Percentiles rank a stretch among this genome's conserved stretches.
Evolutionary conservation across 2,888 invertebrate genomes (phyloP).

Genomic region (Chymomyza caudatula): DNA sequence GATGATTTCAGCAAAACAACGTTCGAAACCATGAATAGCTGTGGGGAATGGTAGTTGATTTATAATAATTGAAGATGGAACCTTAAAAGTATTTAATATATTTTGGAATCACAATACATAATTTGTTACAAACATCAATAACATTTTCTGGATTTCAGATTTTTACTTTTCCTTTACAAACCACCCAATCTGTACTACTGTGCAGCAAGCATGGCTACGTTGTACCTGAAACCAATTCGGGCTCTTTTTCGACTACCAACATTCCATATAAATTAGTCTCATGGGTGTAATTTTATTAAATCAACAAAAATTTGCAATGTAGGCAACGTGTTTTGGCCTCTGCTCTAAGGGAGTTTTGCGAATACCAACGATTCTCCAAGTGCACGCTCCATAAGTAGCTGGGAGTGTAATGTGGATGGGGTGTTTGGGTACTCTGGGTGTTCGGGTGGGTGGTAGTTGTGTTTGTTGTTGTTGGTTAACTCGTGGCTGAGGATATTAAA

Average conservation of each 20-base stretch:
- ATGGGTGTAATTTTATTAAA: slow-evolving; percentile 78
- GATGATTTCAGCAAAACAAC: no score
- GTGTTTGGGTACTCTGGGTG: slow-evolving; percentile 1
- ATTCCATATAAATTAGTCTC: slow-evolving; percentile 77
- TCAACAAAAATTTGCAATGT: slow-evolving; percentile 77
- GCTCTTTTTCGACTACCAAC: slow-evolving; percentile 58
- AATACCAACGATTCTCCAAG: background rate
- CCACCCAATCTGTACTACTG: slow-evolving; percentile 40
- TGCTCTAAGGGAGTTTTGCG: background rate
- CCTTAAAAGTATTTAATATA: no score
- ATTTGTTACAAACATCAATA: no score
- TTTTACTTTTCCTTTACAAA: background rate
- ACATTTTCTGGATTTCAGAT: no score
- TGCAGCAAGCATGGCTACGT: slow-evolving; percentile 25
- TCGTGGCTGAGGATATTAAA: slow-evolving; percentile 39
- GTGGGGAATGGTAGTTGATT: no score
- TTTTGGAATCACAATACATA: no score
- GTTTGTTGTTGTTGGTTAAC: slow-evolving; percentile 10
- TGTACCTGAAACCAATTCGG: slow-evolving; percentile 69
- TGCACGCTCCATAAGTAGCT: slow-evolving; percentile 51
- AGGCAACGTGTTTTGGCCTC: slow-evolving; percentile 49
- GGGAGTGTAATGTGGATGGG: slow-evolving; percentile 15
- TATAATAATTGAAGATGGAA: no score
- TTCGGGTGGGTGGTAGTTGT: slow-evolving; percentile 17
- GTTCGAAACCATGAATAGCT: no score